Base-by-base conservation (phyloP, 2,888 invertebrate species). In the Acanthoscelides obtectus region DNA sequence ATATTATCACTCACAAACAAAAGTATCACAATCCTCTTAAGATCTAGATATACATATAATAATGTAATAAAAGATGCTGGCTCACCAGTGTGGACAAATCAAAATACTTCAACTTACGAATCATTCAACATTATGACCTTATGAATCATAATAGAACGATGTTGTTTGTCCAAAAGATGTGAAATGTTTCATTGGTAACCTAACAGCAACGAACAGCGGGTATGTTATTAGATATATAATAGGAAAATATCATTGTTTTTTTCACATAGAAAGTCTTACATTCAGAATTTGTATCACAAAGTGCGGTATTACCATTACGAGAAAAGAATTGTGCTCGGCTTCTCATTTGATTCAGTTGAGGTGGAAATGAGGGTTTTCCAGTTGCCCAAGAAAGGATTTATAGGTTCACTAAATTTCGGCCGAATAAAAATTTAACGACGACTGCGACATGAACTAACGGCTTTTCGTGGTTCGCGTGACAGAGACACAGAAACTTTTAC, bases 381-480 rank as follows among this genome's bases (percentile, higher is more conserved):
- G 45, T 45, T 45, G 45, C 45, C 45, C 45, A 45, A 12, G 45
- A 45, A 2, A 12, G 63, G 69, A 72, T 72, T 72, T 70, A 70
- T 70, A 20, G 68, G 22, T 25, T n/a, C 67, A 63, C 65, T 72
- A 70, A 70, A 66, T 70, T 72, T 63, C 45, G 20, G 19, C 27
- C 45, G 45, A 72, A 70, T 27, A 70, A 72, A 72, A 70, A 68
- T 66, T 70, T 68, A 68, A 66, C 22, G 27, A 66, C 22, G 19
- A 27, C 64, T 67, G 64, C 67, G 69, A 65, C 25, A 20, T 69
- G 67, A 64, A 68, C 67, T 72, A 72, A 72, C 69, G 67, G 72
- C 64, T 27, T 70, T 69, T 69, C 67, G 70, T 64, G 70, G 66
- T 45, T 45, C 45, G 45, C 12, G 45, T 45, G 45, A 45, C 45